Percentiles rank a stretch among this genome's conserved stretches.
Evolutionary conservation across 1,140 invertebrate genomes (phyloP).

Genomic region (Goniozus legneri): DNA sequence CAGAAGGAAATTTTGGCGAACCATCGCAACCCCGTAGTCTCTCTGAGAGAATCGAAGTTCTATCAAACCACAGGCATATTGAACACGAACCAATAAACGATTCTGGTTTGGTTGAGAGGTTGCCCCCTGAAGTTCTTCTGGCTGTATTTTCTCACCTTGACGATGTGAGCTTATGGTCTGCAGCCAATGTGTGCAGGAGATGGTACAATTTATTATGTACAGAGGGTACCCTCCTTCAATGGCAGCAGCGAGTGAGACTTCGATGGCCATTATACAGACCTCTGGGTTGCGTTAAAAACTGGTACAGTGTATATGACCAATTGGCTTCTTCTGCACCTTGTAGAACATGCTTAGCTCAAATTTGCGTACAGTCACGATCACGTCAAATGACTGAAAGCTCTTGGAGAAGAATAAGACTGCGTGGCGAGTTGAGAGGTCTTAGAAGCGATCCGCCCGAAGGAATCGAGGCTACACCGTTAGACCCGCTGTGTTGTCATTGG

Average conservation of each 20-base stretch:
- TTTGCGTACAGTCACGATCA: conserved; percentile 63
- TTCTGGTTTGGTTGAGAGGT: conserved; percentile 54
- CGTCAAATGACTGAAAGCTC: conserved; percentile 64
- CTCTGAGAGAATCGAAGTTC: conserved; percentile 48
- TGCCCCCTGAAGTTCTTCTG: conserved; percentile 77
- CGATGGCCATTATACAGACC: conserved; percentile 82
- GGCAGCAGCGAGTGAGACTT: conserved; percentile 69
- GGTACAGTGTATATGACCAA: conserved; percentile 68
- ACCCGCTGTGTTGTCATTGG: conserved; percentile 81
- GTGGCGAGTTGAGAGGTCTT: conserved; percentile 72
- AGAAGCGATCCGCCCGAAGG: conserved; percentile 84
- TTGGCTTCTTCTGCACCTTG: conserved; percentile 61
- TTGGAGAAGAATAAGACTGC: conserved; percentile 70
- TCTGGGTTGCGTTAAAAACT: conserved; percentile 67
- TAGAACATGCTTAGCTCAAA: conserved; percentile 78
- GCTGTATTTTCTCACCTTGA: conserved; percentile 87
- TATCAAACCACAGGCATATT: conserved; percentile 47
- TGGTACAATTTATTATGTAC: conserved; percentile 78
- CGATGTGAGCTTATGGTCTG: conserved; percentile 85
- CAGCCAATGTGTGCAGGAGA: conserved; percentile 78
- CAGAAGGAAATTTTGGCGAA: conserved; percentile 26
- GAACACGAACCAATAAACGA: conserved; percentile 46
- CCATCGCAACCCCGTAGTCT: conserved; percentile 40
- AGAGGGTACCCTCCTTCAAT: conserved; percentile 71
- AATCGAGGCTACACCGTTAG: conserved; percentile 82